Base-by-base conservation (phyloP, 2,113 vertebrate species). In the Scatophagus argus region DNA sequence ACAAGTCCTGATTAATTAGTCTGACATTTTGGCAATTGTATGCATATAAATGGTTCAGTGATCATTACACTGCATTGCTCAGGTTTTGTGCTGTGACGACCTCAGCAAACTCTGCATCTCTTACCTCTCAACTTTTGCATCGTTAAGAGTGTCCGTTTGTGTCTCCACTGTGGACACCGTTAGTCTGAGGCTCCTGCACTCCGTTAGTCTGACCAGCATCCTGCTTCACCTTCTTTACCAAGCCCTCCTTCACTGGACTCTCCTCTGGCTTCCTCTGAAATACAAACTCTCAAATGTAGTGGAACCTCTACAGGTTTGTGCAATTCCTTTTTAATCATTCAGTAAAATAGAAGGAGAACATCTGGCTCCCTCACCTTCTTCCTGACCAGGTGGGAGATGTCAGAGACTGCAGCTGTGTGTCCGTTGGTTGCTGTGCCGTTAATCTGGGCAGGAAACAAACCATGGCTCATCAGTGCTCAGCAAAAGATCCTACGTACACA, bases 341-440 rank as follows among this genome's bases (percentile, higher is more conserved):
- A 2, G 16, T n/a, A 16, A 39, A 6, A 6, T 5, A 0, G 46
- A 11, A n/a, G n/a, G n/a, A n/a, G n/a, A 23, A 27, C 14, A n/a
- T 14, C 2, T 6, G 2, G 38, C 17, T 44, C 0, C 1, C 77
- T 76, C 62, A 93, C 92, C 90, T 94, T 94, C 70, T 94, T 94
- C 36, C 92, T 87, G 59, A 94, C 92, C 79, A 93, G 76, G 84
- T 94, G 92, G 38, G 91, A 92, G 83, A 92, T 93, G 77, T 94
- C 70, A 1, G 88, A 89, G 38, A 81, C 90, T 0, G 83, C 12
- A n/a, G 82, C 62, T 4, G 39, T 39, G 2, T 38, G 38, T 38
- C 47, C 82, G 0, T 19, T 64, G 3, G 55, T 55, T 0, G 76
- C 21, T 0, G 44, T 8, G 60, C 32, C 23, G 17, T 65, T 77